Base-by-base conservation (phyloP, 2,113 vertebrate species). In the Leptocoma aspasia region DNA sequence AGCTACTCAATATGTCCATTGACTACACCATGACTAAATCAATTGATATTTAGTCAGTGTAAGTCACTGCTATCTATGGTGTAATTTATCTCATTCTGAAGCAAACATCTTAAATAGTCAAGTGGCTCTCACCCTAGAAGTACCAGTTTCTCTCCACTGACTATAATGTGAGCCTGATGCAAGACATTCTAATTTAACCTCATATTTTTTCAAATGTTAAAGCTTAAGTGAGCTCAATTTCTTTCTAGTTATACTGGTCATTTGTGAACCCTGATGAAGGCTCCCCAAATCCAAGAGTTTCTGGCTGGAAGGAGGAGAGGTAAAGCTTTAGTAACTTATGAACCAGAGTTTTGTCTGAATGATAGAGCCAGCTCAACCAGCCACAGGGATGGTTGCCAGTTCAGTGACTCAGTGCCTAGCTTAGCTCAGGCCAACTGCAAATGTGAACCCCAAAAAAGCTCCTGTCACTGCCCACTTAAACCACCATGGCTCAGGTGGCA, bases 151-250 rank as follows among this genome's bases (percentile, higher is more conserved):
- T 76, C 28, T 85, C 12, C 11, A 8, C 19, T 65, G 57, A 21
- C 20, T 49, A 4, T 44, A 71, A 66, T 15, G 7, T 14, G 16
- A 90, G 3, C 6, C 31, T 13, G 17, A 13, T 0, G 0, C 4
- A 9, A 69, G 15, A 37, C 2, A 2, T 6, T 56, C 22, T 79
- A 49, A 49, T 45, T 27, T 47, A 56, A 49, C 6, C 1, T 19
- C 79, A 17, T 2, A 4, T 49, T 76, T 64, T 31, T 76, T 64
- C 31, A 45, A 27, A 35, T 53, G 42, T 33, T 54, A 39, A 33
- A 64, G 13, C 26, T 71, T 70, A 75, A 69, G 12, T 27, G 27
- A 86, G 23, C 6, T 75, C 24, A 8, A 7, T 54, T 42, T 27
- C 19, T 83, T 42, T 53, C 53, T 53, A 39, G 6, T 52, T 77